These are phyloP conservation scores for Tragulus kanchil DNA, from an alignment of 2,113 vertebrate species.

Conservation along the genomic window DNA sequence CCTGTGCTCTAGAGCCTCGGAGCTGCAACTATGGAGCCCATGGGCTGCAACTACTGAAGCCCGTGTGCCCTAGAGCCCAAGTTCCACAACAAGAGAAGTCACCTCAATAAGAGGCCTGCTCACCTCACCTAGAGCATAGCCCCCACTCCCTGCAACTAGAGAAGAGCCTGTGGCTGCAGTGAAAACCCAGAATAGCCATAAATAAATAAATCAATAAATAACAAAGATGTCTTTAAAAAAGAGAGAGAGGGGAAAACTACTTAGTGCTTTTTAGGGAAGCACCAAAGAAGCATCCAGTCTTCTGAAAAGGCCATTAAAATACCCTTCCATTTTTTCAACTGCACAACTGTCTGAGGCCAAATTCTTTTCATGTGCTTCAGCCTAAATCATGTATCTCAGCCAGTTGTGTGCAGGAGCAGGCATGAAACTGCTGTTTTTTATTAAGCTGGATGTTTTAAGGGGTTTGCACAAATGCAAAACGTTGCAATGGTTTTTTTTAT, in stretches of 20 bases:
- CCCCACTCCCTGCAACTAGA: no score
- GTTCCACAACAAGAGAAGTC: no score
- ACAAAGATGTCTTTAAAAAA: not conserved
- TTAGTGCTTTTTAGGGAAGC: not conserved
- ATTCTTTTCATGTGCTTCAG: not conserved
- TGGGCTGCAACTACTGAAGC: no score
- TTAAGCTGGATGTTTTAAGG: not conserved
- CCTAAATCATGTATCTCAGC: not conserved
- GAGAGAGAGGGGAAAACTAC: not conserved
- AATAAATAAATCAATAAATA: no score
- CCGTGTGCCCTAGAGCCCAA: no score
- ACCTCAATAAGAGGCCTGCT: no score
- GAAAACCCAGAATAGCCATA: no score
- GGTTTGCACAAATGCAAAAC: not conserved
- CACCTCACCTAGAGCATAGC: no score
- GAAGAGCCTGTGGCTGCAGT: no score
- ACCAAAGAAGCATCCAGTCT: not conserved
- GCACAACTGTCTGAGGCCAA: not conserved
- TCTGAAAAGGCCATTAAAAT: not conserved
- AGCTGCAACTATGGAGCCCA: no score
- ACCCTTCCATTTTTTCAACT: not conserved
- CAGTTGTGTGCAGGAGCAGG: not conserved
- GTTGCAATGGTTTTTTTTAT: not conserved
- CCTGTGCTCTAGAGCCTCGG: no score
- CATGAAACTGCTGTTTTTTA: not conserved